A percentile compares a stretch with the other conserved stretches of the same genome.
These are phyloP conservation scores for Galerucella nymphaeae DNA, from an alignment of 2,888 invertebrate genomes.

Conservation along the genomic window DNA sequence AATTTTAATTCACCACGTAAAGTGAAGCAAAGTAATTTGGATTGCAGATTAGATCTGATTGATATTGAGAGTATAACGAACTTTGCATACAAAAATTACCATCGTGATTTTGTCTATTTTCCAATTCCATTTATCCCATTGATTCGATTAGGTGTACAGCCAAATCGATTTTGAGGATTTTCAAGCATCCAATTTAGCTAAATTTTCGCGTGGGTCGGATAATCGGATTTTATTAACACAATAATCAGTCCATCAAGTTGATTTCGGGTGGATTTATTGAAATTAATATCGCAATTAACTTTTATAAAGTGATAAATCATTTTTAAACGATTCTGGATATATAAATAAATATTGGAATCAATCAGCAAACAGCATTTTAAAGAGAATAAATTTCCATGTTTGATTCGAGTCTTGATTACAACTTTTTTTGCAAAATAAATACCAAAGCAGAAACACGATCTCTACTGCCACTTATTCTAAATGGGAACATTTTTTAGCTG, in stretches of 20 bases:
- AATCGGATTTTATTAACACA: not conserved
- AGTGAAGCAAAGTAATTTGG: slow-evolving; percentile 41
- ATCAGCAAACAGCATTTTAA: too few relatives aligned
- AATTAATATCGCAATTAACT: not conserved
- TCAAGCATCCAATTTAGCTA: slow-evolving; percentile 13
- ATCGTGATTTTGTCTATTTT: slow-evolving; percentile 29
- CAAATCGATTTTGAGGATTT: slow-evolving; percentile 21
- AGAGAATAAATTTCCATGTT: not conserved
- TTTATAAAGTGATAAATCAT: not conserved
- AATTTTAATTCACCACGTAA: slow-evolving; percentile 14
- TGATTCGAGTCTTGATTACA: slow-evolving; percentile 11
- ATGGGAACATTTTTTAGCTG: slow-evolving; percentile 30
- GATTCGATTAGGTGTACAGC: slow-evolving; percentile 22
- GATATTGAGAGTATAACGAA: slow-evolving; percentile 36
- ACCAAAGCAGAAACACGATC: slow-evolving; percentile 3
- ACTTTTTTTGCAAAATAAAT: not conserved
- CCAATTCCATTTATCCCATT: slow-evolving; percentile 28
- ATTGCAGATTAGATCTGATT: slow-evolving; percentile 46
- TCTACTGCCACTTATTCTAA: slow-evolving; percentile 14
- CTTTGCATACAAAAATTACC: slow-evolving; percentile 25
- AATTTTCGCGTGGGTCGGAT: not conserved
- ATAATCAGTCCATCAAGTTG: not conserved
- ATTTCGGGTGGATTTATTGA: not conserved
- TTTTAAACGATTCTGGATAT: too few relatives aligned
- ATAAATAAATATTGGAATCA: too few relatives aligned